phyloP scores from a whole-genome alignment of 2,888 invertebrate genomes.

The Drosophila rellima region DNA sequence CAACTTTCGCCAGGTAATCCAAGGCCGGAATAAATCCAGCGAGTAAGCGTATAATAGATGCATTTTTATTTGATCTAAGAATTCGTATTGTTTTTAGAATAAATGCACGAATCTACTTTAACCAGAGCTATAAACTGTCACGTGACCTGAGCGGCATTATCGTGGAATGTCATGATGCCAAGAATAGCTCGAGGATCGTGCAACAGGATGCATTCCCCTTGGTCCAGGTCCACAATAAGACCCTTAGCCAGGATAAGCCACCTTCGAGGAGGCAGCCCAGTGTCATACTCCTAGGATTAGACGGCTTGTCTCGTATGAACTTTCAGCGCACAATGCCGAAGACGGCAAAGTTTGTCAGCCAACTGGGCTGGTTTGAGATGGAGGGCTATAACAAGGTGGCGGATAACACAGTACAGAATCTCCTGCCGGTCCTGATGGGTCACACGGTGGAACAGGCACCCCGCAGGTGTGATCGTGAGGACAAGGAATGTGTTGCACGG shows the following conservation, averaged over 20 bases:
- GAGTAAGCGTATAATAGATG: conserved; percentile 24
- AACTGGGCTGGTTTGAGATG: conserved; percentile 88
- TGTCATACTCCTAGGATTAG: conserved; percentile 92
- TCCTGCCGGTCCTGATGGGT: conserved; percentile 92
- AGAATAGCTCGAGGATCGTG: conserved; percentile 53
- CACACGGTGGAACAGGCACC: conserved; percentile 73
- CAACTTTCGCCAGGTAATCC: conserved; percentile 36
- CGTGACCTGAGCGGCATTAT: conserved; percentile 35
- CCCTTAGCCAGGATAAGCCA: not conserved
- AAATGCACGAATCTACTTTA: conserved; percentile 16
- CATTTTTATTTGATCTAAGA: not conserved
- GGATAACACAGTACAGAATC: conserved; percentile 94
- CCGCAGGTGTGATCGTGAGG: conserved; percentile 84
- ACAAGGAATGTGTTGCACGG: conserved; percentile 88
- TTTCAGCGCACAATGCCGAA: conserved; percentile 90
- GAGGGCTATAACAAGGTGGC: conserved; percentile 91
- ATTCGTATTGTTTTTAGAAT: conserved; percentile 10
- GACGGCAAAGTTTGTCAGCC: conserved; percentile 88
- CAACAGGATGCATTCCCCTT: conserved; percentile 87
- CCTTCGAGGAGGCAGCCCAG: conserved; percentile 84
- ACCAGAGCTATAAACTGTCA: not conserved
- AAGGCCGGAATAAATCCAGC: not conserved
- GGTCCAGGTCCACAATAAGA: conserved; percentile 80
- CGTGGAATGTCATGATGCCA: conserved; percentile 39
- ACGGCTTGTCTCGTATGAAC: conserved; percentile 88